Evolutionary conservation across 2,888 invertebrate species (phyloP).

Genomic region (Lasioglossum zephyrum): DNA sequence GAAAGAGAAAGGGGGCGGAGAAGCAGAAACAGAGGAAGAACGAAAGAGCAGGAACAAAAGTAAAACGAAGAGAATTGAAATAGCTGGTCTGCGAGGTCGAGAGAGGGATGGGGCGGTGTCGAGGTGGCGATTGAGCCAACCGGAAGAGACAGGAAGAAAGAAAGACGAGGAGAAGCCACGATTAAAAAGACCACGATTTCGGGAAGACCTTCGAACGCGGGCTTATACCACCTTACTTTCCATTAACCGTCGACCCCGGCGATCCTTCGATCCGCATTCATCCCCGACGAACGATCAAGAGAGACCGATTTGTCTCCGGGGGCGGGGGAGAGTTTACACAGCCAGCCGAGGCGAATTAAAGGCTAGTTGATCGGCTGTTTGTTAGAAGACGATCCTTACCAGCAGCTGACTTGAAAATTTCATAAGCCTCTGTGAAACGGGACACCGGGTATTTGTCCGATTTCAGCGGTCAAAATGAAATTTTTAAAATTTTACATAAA

Average conservation of each 20-base stretch:
- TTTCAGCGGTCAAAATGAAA: no score
- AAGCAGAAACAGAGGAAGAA: slow-evolving; percentile 24
- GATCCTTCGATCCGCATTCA: slow-evolving; percentile 10
- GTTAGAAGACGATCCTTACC: not conserved
- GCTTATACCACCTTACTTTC: slow-evolving; percentile 15
- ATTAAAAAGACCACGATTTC: slow-evolving; percentile 55
- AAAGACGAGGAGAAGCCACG: slow-evolving; percentile 27
- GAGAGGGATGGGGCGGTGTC: slow-evolving; percentile 16
- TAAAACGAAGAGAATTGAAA: slow-evolving; percentile 72
- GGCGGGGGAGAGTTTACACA: slow-evolving; percentile 32
- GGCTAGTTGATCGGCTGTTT: not conserved
- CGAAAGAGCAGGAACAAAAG: slow-evolving; percentile 64
- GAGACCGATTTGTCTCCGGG: slow-evolving; percentile 45
- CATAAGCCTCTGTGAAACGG: not conserved
- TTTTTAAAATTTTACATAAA: no score
- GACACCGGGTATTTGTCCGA: not conserved
- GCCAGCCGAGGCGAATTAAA: slow-evolving; percentile 29
- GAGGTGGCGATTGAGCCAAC: slow-evolving; percentile 56
- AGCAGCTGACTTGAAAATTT: not conserved
- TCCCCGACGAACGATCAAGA: not conserved
- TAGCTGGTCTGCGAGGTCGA: slow-evolving; percentile 51
- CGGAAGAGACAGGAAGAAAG: slow-evolving; percentile 12
- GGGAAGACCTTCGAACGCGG: slow-evolving; percentile 42
- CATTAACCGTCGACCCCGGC: slow-evolving; percentile 25
- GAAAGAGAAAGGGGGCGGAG: slow-evolving; percentile 18